Conservation (phyloP, 2,888 invertebrate genomes). For the Lithophane socia region DNA sequence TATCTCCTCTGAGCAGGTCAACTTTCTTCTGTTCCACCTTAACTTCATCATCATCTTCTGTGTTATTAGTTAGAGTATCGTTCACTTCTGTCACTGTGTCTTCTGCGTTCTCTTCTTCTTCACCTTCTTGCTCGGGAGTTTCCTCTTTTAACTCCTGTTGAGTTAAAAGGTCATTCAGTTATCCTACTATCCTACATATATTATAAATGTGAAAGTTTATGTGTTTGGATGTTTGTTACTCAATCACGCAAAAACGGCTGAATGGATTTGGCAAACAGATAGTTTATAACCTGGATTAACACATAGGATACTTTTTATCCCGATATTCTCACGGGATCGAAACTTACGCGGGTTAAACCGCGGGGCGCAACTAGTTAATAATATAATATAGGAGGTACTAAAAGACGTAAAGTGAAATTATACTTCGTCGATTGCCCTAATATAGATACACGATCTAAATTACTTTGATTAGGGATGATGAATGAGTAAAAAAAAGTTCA, state of each 20-base stretch:
- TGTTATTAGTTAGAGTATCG: conserved; percentile 67
- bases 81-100: conserved; percentile 66
- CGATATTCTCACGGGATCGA: too few relatives aligned
- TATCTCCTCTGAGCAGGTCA: conserved; percentile 83
- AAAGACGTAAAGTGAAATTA: background rate
- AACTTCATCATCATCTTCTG: conserved; percentile 72
- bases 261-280: too few relatives aligned
- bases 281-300: too few relatives aligned
- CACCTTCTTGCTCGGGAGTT: conserved; percentile 16
- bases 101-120: conserved; percentile 45
- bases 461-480: background rate
- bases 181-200: too few relatives aligned
- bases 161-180: background rate
- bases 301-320: too few relatives aligned
- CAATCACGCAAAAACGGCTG: too few relatives aligned
- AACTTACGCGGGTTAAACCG: too few relatives aligned
- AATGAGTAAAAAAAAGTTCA: too few relatives aligned
- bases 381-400: background rate
- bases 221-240: too few relatives aligned
- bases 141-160: conserved; percentile 71
- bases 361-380: too few relatives aligned
- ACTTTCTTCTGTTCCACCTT: conserved; percentile 79
- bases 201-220: too few relatives aligned
- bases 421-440: background rate
- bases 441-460: too few relatives aligned